These are phyloP conservation scores for Heterotilapia buettikoferi DNA, from an alignment of 2,113 vertebrate species.

Conservation along the genomic window DNA sequence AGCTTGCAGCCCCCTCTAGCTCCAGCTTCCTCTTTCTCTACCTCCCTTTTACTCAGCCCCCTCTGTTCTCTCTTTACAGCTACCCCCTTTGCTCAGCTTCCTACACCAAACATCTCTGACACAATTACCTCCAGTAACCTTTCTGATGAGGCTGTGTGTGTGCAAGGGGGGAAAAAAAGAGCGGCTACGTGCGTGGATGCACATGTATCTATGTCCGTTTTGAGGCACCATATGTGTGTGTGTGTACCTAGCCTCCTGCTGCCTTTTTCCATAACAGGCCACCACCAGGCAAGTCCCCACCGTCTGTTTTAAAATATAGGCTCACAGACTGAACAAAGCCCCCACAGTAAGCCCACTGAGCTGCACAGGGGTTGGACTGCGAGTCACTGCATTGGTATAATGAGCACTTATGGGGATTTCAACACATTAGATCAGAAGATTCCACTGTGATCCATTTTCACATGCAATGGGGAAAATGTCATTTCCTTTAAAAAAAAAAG, in stretches of 20 bases:
- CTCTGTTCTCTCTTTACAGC: conserved; percentile 16
- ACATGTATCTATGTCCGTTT: not conserved
- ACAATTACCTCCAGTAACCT: conserved; percentile 61
- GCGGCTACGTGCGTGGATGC: not conserved
- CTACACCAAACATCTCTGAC: conserved; percentile 48
- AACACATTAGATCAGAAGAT: conserved; percentile 16
- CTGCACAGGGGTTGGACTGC: conserved; percentile 19
- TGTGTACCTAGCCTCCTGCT: conserved; percentile 46
- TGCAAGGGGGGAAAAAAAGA: not conserved
- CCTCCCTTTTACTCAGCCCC: conserved; percentile 20
- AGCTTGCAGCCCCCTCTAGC: conserved; percentile 45
- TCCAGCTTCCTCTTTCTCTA: conserved; percentile 42
- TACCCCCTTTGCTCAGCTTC: not conserved
- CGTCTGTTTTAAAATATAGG: conserved; percentile 33
- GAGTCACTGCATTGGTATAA: conserved; percentile 36
- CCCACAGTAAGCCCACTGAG: conserved; percentile 33
- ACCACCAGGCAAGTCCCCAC: conserved; percentile 44
- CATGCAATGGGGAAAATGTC: not conserved
- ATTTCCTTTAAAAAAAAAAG: not conserved
- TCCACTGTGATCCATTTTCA: not conserved
- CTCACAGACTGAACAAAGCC: conserved; percentile 57
- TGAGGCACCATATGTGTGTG: not conserved
- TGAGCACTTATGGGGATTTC: conserved; percentile 28
- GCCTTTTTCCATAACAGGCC: conserved; percentile 49
- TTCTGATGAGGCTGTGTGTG: conserved; percentile 1